Base-by-base conservation (phyloP, 1,140 invertebrate genomes). In the Grapholita molesta region DNA sequence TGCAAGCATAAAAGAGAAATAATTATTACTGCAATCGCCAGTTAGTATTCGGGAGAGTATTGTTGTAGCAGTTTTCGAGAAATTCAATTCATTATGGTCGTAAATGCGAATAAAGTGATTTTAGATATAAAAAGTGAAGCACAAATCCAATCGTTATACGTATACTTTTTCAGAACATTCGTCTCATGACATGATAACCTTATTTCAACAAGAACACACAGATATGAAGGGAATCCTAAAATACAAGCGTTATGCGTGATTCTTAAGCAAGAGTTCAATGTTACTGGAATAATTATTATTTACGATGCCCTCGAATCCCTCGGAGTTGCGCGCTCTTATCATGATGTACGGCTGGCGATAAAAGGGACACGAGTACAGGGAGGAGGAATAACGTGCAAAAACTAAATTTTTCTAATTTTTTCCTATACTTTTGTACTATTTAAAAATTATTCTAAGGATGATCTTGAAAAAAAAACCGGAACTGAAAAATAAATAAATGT, bases 231-330 rank as follows among this genome's bases (percentile, higher is more conserved):
- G 55, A 61, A 28, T 30, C 8, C 55, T 30, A 30, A 61, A 61
- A 61, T 21, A 48, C 18, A 33, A 35, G 38, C 38, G 38, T 24
- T 38, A 66, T 32, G 38, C 67, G 65, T 57, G 69, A 66, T 73
- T 71, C 74, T 73, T 76, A 76, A 76, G 73, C 64, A 76, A 73
- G 69, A 76, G 71, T 76, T 73, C 71, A 69, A 71, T 69, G 69
- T 76, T 55, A 52, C 53, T 65, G 70, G 52, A 71, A 24, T 76
- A 78, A 78, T 78, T 70, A 76, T 76, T 78, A 74, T 78, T 78
- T 78, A 78, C 72, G 74, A 71, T 38, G 66, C 70, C 66, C 71
- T 68, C 23, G 69, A 48, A 66, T 15, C 71, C 73, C 69, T 68
- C 64, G 33, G 67, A 73, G 66, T 42, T 69, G 67, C 55, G 65